Base-by-base conservation (phyloP, 2,113 vertebrate genomes). In the Archocentrus centrarchus region DNA sequence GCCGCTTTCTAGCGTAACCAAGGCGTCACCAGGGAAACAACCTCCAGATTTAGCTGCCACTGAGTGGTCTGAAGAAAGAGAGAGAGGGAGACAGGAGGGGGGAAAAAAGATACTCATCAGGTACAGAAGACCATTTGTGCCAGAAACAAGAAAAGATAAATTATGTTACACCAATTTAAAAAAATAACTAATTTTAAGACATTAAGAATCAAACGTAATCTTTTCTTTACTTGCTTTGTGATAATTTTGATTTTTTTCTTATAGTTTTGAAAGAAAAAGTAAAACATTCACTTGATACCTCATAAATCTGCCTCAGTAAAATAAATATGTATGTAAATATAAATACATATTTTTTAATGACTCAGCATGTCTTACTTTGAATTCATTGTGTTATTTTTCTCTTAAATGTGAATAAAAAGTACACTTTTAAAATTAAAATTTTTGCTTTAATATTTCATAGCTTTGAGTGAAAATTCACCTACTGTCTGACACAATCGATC, bases 11-110 rank as follows among this genome's bases (percentile, higher is more conserved):
- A 97, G 81, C 4, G 91, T 96, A 11, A 97, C 96, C 86, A 93
- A 90, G 0, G 98, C 96, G 84, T 89, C 84, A 9, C 96, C 97
- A 0, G 97, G 97, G 87, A 99, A 99, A 95, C 98, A 99, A 66
- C 98, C 98, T 0, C 98, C 98, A 0, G 98, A 97, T 93, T 97
- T 98, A 20, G 97, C 97, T 0, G 98, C 98, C 0, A 97, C 96
- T 0, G 98, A 98, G 89, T 98, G 97, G 77, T 99, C 98, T 99
- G 96, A 83, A 14, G 79, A 86, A 3, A 37, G 4, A 84, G 70
- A 20, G 27, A 77, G 57, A 79, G 22, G 68, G 7, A 73, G 22
- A 60, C 13, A 9, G 50, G 7, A 20, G 9, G 41, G 9, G 41
- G 11, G 13, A 6, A 15, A 47, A 47, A 22, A 58, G 6, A 39